Conservation (phyloP, 1,140 invertebrate genomes). For the Melipona quadrifasciata region DNA sequence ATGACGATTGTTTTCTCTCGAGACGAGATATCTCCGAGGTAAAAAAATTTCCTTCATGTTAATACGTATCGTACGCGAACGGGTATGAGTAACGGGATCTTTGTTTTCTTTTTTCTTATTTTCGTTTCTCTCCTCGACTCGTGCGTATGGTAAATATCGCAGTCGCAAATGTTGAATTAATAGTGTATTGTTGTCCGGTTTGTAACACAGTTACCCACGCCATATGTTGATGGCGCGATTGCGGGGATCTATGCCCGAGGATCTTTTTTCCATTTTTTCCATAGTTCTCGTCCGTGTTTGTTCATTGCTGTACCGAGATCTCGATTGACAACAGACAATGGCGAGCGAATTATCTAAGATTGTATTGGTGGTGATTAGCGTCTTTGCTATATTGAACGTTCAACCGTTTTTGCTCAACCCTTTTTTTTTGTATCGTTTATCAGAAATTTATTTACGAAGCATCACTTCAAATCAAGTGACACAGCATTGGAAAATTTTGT, state of each 20-base stretch:
- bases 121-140: background rate
- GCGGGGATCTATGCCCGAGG: background rate
- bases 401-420: background rate
- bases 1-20: constrained; percentile 31
- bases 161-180: background rate
- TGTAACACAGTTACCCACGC: background rate
- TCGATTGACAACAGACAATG: background rate
- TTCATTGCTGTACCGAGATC: background rate
- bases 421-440: no score
- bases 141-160: background rate
- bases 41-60: constrained; percentile 20
- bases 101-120: background rate
- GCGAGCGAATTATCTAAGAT: no score
- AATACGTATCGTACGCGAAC: background rate
- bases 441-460: no score
- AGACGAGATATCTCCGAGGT: constrained; percentile 38
- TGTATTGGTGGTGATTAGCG: background rate
- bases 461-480: no score
- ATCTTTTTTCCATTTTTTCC: background rate
- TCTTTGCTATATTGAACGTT: background rate
- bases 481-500: no score
- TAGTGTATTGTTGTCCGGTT: background rate
- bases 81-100: background rate
- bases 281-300: background rate
- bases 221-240: background rate